Evolutionary conservation across 2,888 invertebrate genomes (phyloP), one percentile per base, ranked within the genome.

Genomic region (Caenorhabditis macrosperma): DNA sequence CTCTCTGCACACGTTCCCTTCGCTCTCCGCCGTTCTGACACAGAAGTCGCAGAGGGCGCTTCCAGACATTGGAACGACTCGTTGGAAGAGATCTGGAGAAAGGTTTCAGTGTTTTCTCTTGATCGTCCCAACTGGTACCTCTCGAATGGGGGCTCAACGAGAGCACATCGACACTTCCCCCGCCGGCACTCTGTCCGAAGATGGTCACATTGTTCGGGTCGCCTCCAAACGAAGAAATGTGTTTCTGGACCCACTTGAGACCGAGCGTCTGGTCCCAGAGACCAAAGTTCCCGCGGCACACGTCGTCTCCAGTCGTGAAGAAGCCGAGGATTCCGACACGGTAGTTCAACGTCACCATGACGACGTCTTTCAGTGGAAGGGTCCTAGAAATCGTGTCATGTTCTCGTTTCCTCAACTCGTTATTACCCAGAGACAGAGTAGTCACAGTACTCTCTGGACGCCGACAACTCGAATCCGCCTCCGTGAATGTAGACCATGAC

Each of bases 221-320:
- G 7, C 90, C 90, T 9, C 88, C 88, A 71, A 89, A 90, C 1
- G 60, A 57, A 0, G 55, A 50, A 24, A 90, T 88, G 61, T 90
- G 89, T 5, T 84, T 77, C 15, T 88, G 78, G 3, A 90, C 82
- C 90, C 90, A 90, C 57, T 84, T 57, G 9, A 90, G 75, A 1
- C 89, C 88, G 26, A 87, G 57, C 10, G 85, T 81, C 76, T 88
- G 88, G 57, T 90, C 90, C 87, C 88, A 88, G 0, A 88, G 72
- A 4, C 88, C 88, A 48, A 82, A 78, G 71, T 89, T 89, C 41
- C 88, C 88, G 5, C 35, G 59, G 33, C 81, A 83, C 3, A 35
- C 26, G 2, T 66, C 59, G 30, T 79, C 80, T 4, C 79, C 83
- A 9, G 81, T 83, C 5, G 79, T 52, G 41, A 87, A 78, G 74